Conservation (phyloP, 2,797 vertebrate species). For the Nannoperca obscura region DNA sequence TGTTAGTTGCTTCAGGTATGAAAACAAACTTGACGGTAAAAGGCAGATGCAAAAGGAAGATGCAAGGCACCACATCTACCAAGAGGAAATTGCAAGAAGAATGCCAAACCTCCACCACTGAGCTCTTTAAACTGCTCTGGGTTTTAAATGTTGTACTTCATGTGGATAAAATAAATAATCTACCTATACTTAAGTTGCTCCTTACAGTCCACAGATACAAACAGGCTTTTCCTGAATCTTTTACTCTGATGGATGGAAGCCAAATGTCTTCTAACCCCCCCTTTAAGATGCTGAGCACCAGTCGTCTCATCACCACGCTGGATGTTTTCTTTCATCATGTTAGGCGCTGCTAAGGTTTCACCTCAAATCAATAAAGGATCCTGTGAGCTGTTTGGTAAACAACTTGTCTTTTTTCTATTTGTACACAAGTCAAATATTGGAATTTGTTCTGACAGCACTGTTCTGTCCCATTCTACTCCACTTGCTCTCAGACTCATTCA, state of each 20-base stretch:
- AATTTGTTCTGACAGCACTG: slow-evolving; percentile 22
- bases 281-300: slow-evolving; percentile 19
- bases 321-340: slow-evolving; percentile 26
- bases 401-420: slow-evolving; percentile 30
- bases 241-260: not conserved
- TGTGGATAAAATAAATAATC: not conserved
- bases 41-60: not conserved
- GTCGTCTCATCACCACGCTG: slow-evolving; percentile 7
- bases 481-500: slow-evolving; percentile 21
- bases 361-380: slow-evolving; percentile 43
- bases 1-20: not conserved
- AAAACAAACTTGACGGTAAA: not conserved
- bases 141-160: not conserved
- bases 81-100: not conserved
- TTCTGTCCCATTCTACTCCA: slow-evolving; percentile 21
- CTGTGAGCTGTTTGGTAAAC: slow-evolving; percentile 31
- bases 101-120: not conserved
- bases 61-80: not conserved
- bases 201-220: not conserved
- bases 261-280: slow-evolving; percentile 8
- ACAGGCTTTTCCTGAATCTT: slow-evolving; percentile 3
- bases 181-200: not conserved
- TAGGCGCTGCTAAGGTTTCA: slow-evolving; percentile 28
- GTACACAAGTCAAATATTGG: slow-evolving; percentile 22
- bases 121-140: not conserved